Evolutionary conservation across 2,888 invertebrate species (phyloP), one percentile per base, ranked within the genome.

Genomic region (Drosophila antonietae): DNA sequence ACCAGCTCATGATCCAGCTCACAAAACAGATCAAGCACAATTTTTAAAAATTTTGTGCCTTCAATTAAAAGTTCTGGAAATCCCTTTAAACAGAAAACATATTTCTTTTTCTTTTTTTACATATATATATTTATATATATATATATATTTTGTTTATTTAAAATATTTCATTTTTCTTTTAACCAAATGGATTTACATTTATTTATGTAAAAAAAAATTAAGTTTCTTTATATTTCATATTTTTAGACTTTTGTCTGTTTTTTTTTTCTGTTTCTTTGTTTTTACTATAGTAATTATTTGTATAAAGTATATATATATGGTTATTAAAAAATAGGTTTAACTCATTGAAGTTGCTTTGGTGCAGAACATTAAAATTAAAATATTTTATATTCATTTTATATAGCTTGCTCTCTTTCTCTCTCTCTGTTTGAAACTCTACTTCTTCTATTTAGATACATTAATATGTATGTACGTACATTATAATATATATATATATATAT

Each of bases 331-430:
- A 51, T 23, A 20, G 9, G 20, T 53, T 53, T 53, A 58, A 58
- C 58, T 58, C 28, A 18, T 47, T 58, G 10, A 8, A 58, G 58
- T 58, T 47, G 47, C 58, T 58, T 58, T 58, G 58, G 58, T 58
- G 58, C 58, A 47, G 18, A 59, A 59, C 31, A 49, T 31, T 31
- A 10, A 37, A 14, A 20, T 15, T 59, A 39, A 49, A 59, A 35
- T 37, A 58, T 58, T 35, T 23, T 6, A 49, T 49, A 31, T 35
- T 23, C 7, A 14, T 56, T 5, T 31, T 3, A 20, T 46, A 15
- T 31, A 23, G 12, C 28, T 28, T 23, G 4, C 14, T 41, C 2
- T 41, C 15, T 41, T 31, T 8, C 8, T 1, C 56, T 44, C 20
- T 33, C 33, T 18, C 6, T 15, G 23, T 20, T 20, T 35, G 6